Base-by-base conservation (phyloP, 2,797 vertebrate species). In the Yasuhikotakia modesta region DNA sequence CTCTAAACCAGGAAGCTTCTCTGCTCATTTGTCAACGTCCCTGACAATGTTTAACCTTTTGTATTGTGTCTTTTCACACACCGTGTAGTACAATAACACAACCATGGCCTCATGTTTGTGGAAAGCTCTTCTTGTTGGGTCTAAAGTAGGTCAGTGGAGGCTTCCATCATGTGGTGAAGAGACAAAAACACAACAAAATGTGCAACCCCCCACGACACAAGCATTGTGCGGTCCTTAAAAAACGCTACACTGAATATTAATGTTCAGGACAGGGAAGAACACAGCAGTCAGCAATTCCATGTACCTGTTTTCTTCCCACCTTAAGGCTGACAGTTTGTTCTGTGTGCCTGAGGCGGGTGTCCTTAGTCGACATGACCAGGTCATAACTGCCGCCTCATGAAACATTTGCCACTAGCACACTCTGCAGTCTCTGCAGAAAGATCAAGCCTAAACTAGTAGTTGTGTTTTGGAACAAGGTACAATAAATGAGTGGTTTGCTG, bases 81-180 rank as follows among this genome's bases (percentile, higher is more conserved):
- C 78, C n/a, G 50, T 74, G 30, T 19, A 22, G 52, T 35, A 61
- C 11, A 61, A 76, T 14, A 68, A 58, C 10, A 71, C 39, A 45
- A 46, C 39, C 10, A 17, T 21, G 35, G 24, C 43, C 53, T 63
- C 3, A 2, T 72, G 64, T 76, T 69, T 35, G 57, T 63, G 30
- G 66, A 81, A 79, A 82, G 52, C 69, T 78, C 19, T 43, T 60
- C 60, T 74, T 76, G 70, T 80, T 80, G 65, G 43, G 67, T 70
- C 52, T 74, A 75, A 86, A 82, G 76, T 82, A 82, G 86, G 83
- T 86, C 79, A 85, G 27, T 73, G 71, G 61, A 70, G 73, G 68
- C 73, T 73, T 79, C 30, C 55, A 52, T 82, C 72, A 52, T 74
- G 66, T 71, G 27, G 32, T 22, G 24, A 60, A 50, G 35, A 85